These are phyloP conservation scores for Pelagia noctiluca DNA, from an alignment of 30 jellyfish, hydroid and myxozoan genomes.

Conservation along the genomic window DNA sequence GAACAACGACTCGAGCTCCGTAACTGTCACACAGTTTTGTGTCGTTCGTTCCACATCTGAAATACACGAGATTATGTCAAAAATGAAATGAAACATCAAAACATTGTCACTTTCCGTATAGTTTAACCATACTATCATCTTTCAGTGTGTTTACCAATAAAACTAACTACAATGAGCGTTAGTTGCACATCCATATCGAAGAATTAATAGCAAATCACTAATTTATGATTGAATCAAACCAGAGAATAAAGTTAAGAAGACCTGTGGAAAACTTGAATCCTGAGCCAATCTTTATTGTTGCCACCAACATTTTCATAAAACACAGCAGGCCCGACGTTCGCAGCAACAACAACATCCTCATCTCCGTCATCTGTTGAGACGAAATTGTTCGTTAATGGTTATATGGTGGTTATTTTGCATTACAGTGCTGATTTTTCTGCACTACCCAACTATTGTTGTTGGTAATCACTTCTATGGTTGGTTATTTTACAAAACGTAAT, in stretches of 20 bases:
- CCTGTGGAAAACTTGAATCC: constrained; percentile 78
- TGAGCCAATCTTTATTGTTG: constrained; percentile 67
- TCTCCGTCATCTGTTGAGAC: constrained; percentile 84
- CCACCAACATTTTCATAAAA: constrained; percentile 86
- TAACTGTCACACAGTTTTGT: constrained; percentile 88
- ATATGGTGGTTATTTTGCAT: no score
- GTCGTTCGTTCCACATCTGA: constrained; percentile 70
- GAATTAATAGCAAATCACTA: no score
- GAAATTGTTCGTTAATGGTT: not conserved
- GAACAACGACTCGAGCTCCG: constrained; percentile 93
- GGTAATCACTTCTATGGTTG: no score
- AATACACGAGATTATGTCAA: no score
- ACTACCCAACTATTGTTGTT: no score
- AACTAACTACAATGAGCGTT: no score
- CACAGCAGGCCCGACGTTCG: constrained; percentile 85
- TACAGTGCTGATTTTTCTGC: no score
- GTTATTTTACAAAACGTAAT: no score
- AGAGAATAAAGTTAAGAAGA: constrained; percentile 6
- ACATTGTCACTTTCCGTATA: not conserved
- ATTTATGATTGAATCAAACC: no score
- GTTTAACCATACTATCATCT: not conserved
- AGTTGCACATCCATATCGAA: no score
- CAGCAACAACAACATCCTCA: constrained; percentile 91
- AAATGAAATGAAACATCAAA: not conserved
- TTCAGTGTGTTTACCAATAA: no score